Evolutionary conservation across 1,140 invertebrate species (phyloP), one percentile per base, ranked within the genome.

Genomic region (Lasioglossum baleicum): DNA sequence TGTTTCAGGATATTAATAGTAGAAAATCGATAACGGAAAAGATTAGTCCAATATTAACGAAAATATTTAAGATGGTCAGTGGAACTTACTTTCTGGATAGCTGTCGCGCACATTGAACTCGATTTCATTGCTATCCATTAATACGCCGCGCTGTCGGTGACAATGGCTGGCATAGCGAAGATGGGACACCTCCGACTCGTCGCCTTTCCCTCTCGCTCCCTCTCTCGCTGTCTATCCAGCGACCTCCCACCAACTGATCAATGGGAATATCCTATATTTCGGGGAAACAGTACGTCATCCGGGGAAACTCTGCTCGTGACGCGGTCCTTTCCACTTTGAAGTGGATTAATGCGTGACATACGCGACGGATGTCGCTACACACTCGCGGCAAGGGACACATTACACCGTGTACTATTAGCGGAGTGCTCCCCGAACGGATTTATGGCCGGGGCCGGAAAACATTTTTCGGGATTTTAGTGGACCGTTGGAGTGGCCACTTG

Each of bases 251-350:
- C 64, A 10, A n/a, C 67, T 76, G 84, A 88, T 88, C 85, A 87
- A 88, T 86, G 81, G 87, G 68, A 80, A 86, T 53, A 53, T 75
- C 78, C 85, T 74, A 81, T 87, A 83, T 85, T 85, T 87, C 51
- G 70, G 31, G 80, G 73, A 85, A 87, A 85, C 86, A 58, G 74
- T 87, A 75, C 85, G 85, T 87, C 86, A 87, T 87, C 44, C 68
- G 11, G 53, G 48, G 86, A 64, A 84, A 78, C 70, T 78, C 84
- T 87, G 85, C 65, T 61, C 75, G 74, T 83, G 85, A 87, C 85
- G 60, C 70, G 64, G 61, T 75, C 70, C 74, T 71, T 81, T 86
- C 78, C 77, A 81, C 67, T 83, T 83, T 68, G 70, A 75, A 72
- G 70, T 69, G 77, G 82, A 86, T 86, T 83, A 83, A 87, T 86